These are phyloP conservation scores for Heterodera filipjevi DNA, from an alignment of 2,888 invertebrate genomes.

Conservation along the genomic window DNA sequence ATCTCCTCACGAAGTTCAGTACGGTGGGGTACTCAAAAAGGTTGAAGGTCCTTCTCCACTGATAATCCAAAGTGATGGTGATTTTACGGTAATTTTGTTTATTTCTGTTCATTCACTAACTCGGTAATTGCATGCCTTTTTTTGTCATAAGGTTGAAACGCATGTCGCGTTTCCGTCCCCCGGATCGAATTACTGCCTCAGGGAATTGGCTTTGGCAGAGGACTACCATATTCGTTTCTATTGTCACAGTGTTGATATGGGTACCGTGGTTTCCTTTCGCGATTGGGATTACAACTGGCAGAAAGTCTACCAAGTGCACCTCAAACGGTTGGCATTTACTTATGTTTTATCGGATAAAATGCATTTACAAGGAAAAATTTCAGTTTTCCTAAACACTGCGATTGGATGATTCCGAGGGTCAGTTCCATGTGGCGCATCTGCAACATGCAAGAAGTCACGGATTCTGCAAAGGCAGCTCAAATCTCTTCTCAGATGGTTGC, in stretches of 20 bases:
- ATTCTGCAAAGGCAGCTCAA: neutral
- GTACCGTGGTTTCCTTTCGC: neutral
- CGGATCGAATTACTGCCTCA: neutral
- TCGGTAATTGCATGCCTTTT: neutral
- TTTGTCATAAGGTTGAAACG: neutral
- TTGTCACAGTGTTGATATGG: neutral
- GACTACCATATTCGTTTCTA: neutral
- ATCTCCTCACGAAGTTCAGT: neutral
- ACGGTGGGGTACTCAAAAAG: neutral
- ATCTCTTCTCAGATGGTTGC: neutral
- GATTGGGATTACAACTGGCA: neutral
- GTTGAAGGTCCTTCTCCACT: neutral
- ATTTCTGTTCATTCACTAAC: neutral
- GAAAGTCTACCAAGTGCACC: neutral
- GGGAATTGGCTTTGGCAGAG: neutral
- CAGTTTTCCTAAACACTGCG: neutral
- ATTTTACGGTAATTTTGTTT: neutral
- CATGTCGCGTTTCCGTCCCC: neutral
- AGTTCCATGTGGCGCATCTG: neutral
- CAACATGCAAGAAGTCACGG: neutral
- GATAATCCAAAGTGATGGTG: neutral
- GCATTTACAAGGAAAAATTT: neutral
- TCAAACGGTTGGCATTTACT: neutral
- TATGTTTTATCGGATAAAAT: neutral
- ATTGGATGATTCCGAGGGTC: constrained; percentile 6